A percentile compares a stretch with the other conserved stretches of the same genome.
phyloP scores from a whole-genome alignment of 2,888 invertebrate species.

The Lamellibrachia satsuma region DNA sequence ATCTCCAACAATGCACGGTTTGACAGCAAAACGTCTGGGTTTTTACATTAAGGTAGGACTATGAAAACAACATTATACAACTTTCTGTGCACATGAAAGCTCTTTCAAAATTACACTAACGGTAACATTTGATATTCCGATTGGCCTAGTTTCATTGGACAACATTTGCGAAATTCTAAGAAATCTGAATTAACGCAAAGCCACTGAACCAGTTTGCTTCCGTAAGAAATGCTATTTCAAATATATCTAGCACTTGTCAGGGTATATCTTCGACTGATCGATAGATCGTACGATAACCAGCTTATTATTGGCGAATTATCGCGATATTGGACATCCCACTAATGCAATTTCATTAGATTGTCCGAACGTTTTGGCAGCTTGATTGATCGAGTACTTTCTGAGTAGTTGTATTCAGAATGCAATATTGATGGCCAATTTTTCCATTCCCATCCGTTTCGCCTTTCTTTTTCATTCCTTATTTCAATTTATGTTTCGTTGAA shows the following conservation, averaged over 20 bases:
- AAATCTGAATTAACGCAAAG: not conserved
- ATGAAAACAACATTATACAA: too few relatives aligned
- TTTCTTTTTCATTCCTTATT: not conserved
- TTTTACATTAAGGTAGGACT: too few relatives aligned
- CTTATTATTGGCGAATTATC: slow-evolving; percentile 10
- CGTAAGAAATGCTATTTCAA: not conserved
- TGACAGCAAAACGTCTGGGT: too few relatives aligned
- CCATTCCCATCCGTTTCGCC: not conserved
- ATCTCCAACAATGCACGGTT: not conserved
- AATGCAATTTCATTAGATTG: slow-evolving; percentile 13
- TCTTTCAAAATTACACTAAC: too few relatives aligned
- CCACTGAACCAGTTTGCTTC: not conserved
- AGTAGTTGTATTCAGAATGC: not conserved
- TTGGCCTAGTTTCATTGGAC: not conserved
- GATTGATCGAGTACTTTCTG: not conserved
- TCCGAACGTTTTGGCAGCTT: slow-evolving; percentile 5
- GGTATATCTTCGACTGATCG: not conserved
- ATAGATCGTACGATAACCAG: slow-evolving; percentile 17
- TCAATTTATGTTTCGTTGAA: not conserved
- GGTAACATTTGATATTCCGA: too few relatives aligned
- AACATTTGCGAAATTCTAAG: not conserved
- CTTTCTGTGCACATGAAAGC: too few relatives aligned
- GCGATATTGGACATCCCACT: not conserved
- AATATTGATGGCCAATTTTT: not conserved
- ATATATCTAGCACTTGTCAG: slow-evolving; percentile 1